phyloP scores from a whole-genome alignment of 1,140 invertebrate species.

The Maniola jurtina region DNA sequence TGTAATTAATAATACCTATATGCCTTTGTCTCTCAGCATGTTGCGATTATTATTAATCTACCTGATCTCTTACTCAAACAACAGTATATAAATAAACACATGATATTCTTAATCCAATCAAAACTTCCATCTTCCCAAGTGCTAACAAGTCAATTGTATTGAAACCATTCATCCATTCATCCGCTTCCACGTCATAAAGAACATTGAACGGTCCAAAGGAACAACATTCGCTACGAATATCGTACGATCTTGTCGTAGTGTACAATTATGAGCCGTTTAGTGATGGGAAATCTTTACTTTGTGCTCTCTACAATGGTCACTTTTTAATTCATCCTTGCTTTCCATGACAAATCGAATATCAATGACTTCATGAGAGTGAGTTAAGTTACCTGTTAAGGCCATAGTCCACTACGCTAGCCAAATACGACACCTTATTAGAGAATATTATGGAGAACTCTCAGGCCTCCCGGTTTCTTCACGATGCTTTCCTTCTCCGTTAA shows the following conservation, averaged over 20 bases:
- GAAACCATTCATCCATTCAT: slow-evolving; percentile 43
- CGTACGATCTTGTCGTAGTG: slow-evolving; percentile 41
- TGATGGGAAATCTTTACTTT: slow-evolving; percentile 32
- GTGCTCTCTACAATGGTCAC: slow-evolving; percentile 28
- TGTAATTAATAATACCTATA: too few relatives aligned
- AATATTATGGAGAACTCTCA: too few relatives aligned
- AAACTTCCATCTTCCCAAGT: slow-evolving; percentile 29
- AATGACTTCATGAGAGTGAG: too few relatives aligned
- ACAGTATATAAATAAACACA: slow-evolving; percentile 7
- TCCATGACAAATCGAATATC: background rate
- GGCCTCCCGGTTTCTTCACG: too few relatives aligned
- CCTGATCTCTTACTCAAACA: slow-evolving; percentile 16
- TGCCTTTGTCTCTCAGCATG: too few relatives aligned
- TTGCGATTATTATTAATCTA: background rate
- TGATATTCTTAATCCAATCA: slow-evolving; percentile 9
- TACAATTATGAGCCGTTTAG: slow-evolving; percentile 46
- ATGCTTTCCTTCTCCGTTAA: too few relatives aligned
- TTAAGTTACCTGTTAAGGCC: too few relatives aligned
- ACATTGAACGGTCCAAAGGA: slow-evolving; percentile 39
- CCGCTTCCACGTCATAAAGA: slow-evolving; percentile 42
- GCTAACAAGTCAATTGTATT: slow-evolving; percentile 52
- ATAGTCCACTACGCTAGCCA: too few relatives aligned
- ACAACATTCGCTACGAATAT: slow-evolving; percentile 31
- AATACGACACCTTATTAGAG: too few relatives aligned
- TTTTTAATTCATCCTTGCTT: background rate